Base-by-base conservation (phyloP, 2,113 vertebrate species). In the Tragelaphus buxtoni region DNA sequence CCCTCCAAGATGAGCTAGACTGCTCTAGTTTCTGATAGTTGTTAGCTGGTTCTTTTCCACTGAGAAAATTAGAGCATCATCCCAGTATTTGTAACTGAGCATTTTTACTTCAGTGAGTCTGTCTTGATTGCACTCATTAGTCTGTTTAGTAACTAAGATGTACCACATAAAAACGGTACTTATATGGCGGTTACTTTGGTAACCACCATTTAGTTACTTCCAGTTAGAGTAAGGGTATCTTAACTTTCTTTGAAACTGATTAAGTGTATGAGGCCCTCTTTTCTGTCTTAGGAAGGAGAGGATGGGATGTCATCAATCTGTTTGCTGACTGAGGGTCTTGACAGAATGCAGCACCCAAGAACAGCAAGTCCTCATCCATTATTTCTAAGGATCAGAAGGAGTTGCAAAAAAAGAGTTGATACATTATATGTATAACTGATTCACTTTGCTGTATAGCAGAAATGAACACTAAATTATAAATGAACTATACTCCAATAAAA, bases 121-220 rank as follows among this genome's bases (percentile, higher is more conserved):
- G 16, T 94, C 63, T 49, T 47, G 94, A 53, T 61, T 28, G 35
- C 8, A 82, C 87, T 55, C 55, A 6, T 84, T 89, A 65, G 79
- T 91, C 79, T 91, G 24, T 89, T 61, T 45, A 88, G 77, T 76
- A 35, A 77, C 88, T 42, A 91, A 97, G 49, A n/a, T n/a, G 58
- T 2, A 45, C 0, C 45, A 24, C 39, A 49, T 58, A 65, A 47
- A 76, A 77, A 89, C 0, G 2, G 35, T 3, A 51, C 20, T 86
- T 91, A 32, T 10, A 17, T 1, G 6, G 56, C 0, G 1, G 45
- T 72, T 88, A 80, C 88, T 49, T n/a, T 17, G 60, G 28, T 22
- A 10, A 32, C 58, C 76, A 30, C 28, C 63, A 94, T 4, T 56
- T 6, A 65, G 82, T 63, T 80, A 45, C 91, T 85, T 91, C 72